phyloP scores from a whole-genome alignment of 2,888 invertebrate species.

The Tenthredo scrophulariae region DNA sequence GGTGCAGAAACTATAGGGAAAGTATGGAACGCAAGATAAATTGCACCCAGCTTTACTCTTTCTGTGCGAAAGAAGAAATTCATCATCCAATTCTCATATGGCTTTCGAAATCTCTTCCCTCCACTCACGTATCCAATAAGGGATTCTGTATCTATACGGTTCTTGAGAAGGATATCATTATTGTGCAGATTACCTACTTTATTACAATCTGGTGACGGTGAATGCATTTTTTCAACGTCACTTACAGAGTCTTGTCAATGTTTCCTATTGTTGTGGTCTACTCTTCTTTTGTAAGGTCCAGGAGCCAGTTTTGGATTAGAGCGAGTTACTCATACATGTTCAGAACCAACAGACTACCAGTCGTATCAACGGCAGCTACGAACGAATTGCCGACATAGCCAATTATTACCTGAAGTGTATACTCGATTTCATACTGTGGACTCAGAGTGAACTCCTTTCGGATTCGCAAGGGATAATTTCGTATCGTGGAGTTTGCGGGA shows the following conservation, averaged over 20 bases:
- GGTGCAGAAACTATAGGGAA: slow-evolving; percentile 12
- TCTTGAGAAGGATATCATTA: background rate
- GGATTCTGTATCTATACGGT: background rate
- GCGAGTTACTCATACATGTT: slow-evolving; percentile 16
- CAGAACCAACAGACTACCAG: background rate
- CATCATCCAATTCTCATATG: background rate
- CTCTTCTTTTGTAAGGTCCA: background rate
- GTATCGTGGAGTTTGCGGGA: background rate
- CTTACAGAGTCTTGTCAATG: background rate
- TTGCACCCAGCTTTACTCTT: background rate
- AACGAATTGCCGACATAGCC: slow-evolving; percentile 54
- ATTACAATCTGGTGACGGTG: background rate
- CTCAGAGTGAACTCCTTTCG: background rate
- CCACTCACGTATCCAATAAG: background rate
- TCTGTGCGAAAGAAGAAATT: background rate
- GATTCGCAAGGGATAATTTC: background rate
- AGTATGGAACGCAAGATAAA: background rate
- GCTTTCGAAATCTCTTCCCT: background rate
- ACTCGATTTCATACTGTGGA: slow-evolving; percentile 2
- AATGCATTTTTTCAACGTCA: slow-evolving; percentile 3
- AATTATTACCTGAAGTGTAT: slow-evolving; percentile 57
- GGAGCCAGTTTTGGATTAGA: slow-evolving; percentile 32
- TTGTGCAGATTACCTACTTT: slow-evolving; percentile 23
- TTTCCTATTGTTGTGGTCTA: background rate
- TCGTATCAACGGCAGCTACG: background rate